Evolutionary conservation across 1,140 invertebrate genomes (phyloP), one percentile per base, ranked within the genome.

Genomic region (Cherax destructor): DNA sequence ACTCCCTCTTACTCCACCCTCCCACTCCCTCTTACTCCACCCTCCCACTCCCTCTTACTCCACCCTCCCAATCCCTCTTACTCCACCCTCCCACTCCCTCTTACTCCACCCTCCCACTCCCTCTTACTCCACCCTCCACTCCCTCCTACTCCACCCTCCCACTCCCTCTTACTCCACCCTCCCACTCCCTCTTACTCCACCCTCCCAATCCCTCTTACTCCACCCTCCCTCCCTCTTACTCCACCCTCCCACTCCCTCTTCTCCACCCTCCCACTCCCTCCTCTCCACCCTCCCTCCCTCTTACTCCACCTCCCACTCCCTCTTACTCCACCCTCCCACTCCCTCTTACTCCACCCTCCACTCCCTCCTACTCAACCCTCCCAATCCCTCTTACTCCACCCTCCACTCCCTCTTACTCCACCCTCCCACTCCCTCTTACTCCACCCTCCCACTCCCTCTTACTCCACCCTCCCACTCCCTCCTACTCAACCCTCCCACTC

Each of bases 21-120:
- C 77, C 16, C n/a, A n/a, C n/a, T n/a, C n/a, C n/a, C n/a, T n/a
- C n/a, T n/a, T n/a, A n/a, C n/a, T n/a, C n/a, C n/a, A n/a, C n/a
- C n/a, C n/a, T 49, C 21, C 24, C 52, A n/a, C 52, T 83, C 81
- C 61, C 61, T 83, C 24, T 10, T 79, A n/a, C 49, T 41, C 47
- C 77, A 16, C 30, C 6, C 77, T 79, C 77, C 16, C n/a, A n/a
- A n/a, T n/a, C n/a, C n/a, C n/a, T n/a, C n/a, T n/a, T n/a, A n/a
- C n/a, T n/a, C n/a, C n/a, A n/a, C n/a, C n/a, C n/a, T 49, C 21
- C 24, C 52, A n/a, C 52, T 83, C 81, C 61, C 61, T 83, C 24
- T 10, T 79, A n/a, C 49, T 41, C 47, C 77, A 16, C 30, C 6
- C 77, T 79, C 77, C 16, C 52, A n/a, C 52, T 83, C 81, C 61